phyloP scores from a whole-genome alignment of 92 coral and sea anemone genomes.

The Actinernus sp. region DNA sequence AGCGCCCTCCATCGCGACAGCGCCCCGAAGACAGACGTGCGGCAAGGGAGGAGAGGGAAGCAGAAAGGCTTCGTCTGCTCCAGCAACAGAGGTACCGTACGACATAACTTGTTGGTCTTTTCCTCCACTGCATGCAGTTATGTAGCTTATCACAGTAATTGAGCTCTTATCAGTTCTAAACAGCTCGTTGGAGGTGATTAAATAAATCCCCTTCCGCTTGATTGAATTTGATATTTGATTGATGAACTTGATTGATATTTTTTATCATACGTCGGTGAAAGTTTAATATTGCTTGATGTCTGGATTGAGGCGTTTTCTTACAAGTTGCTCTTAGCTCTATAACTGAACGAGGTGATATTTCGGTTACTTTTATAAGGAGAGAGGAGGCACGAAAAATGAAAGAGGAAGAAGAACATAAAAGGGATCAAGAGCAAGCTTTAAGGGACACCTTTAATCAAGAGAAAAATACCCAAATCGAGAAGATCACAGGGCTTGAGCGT shows the following conservation, averaged over 20 bases:
- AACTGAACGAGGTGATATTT: neutral
- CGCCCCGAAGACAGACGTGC: conserved; percentile 75
- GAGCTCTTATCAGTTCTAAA: too few species aligned
- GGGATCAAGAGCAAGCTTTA: conserved; percentile 50
- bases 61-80: conserved; percentile 47
- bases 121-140: too few species aligned
- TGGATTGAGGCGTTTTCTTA: too few species aligned
- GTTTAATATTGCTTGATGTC: too few species aligned
- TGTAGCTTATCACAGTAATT: too few species aligned
- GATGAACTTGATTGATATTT: too few species aligned
- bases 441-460: conserved; percentile 42
- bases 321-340: too few species aligned
- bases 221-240: too few species aligned
- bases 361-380: conserved; percentile 9
- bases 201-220: too few species aligned
- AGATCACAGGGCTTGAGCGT: conserved; percentile 44
- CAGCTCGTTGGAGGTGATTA: too few species aligned
- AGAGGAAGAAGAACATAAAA: conserved; percentile 41
- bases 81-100: conserved; percentile 44
- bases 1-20: conserved; percentile 59
- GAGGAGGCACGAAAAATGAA: conserved; percentile 58
- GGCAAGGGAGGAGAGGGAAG: conserved; percentile 82
- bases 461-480: conserved; percentile 49
- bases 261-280: too few species aligned
- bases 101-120: too few species aligned